Evolutionary conservation across 30 jellyfish, hydroid and myxozoan genomes (phyloP).

Genomic region (Haliclystus octoradiatus): DNA sequence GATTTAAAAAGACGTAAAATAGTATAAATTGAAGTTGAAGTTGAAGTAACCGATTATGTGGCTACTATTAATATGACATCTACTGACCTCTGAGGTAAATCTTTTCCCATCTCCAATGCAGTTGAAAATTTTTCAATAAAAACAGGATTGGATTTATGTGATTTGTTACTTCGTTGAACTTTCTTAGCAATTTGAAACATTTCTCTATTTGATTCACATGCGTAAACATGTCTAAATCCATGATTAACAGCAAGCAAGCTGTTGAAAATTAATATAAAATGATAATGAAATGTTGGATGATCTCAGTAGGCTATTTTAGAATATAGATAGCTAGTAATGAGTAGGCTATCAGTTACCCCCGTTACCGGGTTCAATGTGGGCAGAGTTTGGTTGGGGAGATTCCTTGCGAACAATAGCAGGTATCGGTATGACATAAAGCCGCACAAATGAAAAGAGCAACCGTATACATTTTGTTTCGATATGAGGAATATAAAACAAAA

Average conservation of each 20-base stretch:
- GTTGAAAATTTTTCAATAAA: constrained; percentile 61
- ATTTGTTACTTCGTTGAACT: constrained; percentile 11
- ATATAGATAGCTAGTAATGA: neutral
- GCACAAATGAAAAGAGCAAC: too few species aligned
- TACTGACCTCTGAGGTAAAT: constrained; percentile 36
- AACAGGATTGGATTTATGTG: neutral
- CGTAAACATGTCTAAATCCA: constrained; percentile 48
- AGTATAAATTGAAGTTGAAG: too few species aligned
- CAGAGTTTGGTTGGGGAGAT: too few species aligned
- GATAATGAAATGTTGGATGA: neutral
- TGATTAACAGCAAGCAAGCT: constrained; percentile 54
- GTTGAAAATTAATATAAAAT: neutral
- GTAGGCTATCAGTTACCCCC: neutral
- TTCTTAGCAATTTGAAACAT: constrained; percentile 38
- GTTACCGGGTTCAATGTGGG: neutral
- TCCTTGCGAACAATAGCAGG: too few species aligned
- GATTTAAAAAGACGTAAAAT: too few species aligned
- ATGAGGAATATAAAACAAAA: too few species aligned
- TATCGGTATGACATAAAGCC: too few species aligned
- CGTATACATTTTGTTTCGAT: too few species aligned
- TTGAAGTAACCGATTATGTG: too few species aligned
- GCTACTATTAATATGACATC: too few species aligned
- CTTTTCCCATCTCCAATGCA: constrained; percentile 30
- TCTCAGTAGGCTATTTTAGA: neutral
- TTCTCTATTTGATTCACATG: constrained; percentile 55